Conservation (phyloP, 2,888 invertebrate genomes). For the Blastobasis adustella region DNA sequence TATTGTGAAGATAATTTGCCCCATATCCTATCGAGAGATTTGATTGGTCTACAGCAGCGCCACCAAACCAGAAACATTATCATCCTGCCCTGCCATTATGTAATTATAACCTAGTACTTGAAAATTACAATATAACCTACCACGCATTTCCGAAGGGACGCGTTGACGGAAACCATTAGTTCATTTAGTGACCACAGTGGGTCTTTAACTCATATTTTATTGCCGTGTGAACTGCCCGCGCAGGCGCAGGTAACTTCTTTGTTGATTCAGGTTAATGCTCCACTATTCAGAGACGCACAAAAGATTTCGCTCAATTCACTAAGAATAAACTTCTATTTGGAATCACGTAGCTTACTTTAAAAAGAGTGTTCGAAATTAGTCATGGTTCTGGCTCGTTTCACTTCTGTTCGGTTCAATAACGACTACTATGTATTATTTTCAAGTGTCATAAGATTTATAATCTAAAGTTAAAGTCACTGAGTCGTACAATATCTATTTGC, state of each 20-base stretch:
- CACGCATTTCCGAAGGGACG: neutral
- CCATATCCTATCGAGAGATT: too few species aligned
- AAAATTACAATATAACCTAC: too few species aligned
- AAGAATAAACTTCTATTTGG: slow-evolving; percentile 25
- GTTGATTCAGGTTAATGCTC: slow-evolving; percentile 21
- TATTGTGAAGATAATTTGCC: too few species aligned
- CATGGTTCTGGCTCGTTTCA: slow-evolving; percentile 3
- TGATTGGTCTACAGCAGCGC: too few species aligned
- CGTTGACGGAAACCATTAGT: neutral
- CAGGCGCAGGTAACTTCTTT: slow-evolving; percentile 33
- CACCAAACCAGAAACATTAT: too few species aligned
- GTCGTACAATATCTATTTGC: too few species aligned
- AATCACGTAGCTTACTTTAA: slow-evolving; percentile 22
- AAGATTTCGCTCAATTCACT: slow-evolving; percentile 20
- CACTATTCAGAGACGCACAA: slow-evolving; percentile 28
- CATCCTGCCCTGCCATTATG: too few species aligned
- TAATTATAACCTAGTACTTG: too few species aligned
- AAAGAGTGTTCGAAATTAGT: slow-evolving; percentile 12
- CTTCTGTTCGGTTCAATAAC: neutral
- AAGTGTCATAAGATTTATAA: too few species aligned
- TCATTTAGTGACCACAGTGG: slow-evolving; percentile 2
- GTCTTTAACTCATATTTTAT: slow-evolving; percentile 36
- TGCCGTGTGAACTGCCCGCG: slow-evolving; percentile 42
- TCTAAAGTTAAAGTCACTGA: too few species aligned
- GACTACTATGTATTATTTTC: too few species aligned